A percentile compares a stretch with the other conserved stretches of the same genome.
phyloP scores from a whole-genome alignment of 2,888 invertebrate species.

The Agriotes lineatus region DNA sequence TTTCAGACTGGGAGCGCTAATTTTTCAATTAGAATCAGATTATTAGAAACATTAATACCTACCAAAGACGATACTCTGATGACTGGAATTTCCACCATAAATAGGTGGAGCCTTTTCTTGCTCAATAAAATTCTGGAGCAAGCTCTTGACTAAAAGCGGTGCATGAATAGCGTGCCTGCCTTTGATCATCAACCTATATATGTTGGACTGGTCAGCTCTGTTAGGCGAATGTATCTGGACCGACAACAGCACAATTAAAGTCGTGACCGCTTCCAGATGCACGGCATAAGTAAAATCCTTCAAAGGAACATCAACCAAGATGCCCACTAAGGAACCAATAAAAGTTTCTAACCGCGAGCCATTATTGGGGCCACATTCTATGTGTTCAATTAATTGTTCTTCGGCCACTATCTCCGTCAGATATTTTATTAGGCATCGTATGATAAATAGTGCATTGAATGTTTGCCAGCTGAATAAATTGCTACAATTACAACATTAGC shows the following conservation, averaged over 20 bases:
- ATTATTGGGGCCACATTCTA: constrained; percentile 71
- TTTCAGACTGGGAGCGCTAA: too few species aligned
- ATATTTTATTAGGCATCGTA: constrained; percentile 88
- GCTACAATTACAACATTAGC: too few species aligned
- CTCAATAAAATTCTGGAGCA: constrained; percentile 81
- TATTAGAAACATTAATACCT: constrained; percentile 43
- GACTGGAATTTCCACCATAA: constrained; percentile 73
- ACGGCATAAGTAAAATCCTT: constrained; percentile 87
- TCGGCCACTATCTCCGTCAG: constrained; percentile 92
- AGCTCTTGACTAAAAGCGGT: constrained; percentile 81
- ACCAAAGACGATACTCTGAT: constrained; percentile 83
- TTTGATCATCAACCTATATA: constrained; percentile 79
- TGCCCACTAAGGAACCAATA: constrained; percentile 81
- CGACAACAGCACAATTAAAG: constrained; percentile 87
- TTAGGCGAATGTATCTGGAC: constrained; percentile 84
- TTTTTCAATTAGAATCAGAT: constrained; percentile 67
- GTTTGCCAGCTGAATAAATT: constrained; percentile 92
- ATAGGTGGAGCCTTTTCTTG: constrained; percentile 78
- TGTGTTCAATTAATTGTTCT: constrained; percentile 86
- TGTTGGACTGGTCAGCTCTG: constrained; percentile 75
- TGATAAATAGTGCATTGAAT: constrained; percentile 92
- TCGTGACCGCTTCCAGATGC: constrained; percentile 90
- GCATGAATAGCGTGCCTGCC: constrained; percentile 81
- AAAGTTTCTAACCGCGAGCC: constrained; percentile 75
- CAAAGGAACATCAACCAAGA: constrained; percentile 86